These are phyloP conservation scores for Brenthis hecate DNA, from an alignment of 2,888 invertebrate genomes.

Conservation along the genomic window DNA sequence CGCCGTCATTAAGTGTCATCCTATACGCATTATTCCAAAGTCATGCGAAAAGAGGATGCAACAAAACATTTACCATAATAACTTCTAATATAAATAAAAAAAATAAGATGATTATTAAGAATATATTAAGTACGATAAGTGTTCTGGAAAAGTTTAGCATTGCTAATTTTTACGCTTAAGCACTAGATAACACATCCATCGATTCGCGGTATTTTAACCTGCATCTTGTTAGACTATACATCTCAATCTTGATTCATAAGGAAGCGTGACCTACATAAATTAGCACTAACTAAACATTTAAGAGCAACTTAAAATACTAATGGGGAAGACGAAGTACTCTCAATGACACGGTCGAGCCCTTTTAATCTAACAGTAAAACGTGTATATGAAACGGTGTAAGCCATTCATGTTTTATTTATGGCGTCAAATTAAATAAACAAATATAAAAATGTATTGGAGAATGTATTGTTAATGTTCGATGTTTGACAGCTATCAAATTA, in stretches of 20 bases:
- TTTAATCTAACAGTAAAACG: constrained; percentile 7
- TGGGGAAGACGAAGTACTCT: constrained; percentile 2
- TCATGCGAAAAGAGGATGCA: too few species aligned
- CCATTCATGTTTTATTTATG: constrained; percentile 17
- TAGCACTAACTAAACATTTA: constrained; percentile 34
- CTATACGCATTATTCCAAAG: too few species aligned
- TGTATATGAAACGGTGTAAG: constrained; percentile 3
- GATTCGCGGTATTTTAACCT: constrained; percentile 14
- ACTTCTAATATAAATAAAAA: too few species aligned
- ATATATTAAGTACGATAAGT: too few species aligned
- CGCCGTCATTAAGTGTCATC: too few species aligned
- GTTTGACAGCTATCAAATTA: constrained; percentile 70
- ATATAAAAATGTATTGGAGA: constrained; percentile 24
- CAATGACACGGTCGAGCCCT: constrained; percentile 1
- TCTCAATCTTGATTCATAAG: constrained; percentile 35
- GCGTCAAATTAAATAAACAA: constrained; percentile 12
- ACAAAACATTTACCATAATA: too few species aligned
- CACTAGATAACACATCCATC: constrained; percentile 17
- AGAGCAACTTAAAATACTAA: constrained; percentile 20
- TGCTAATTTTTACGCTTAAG: too few species aligned
- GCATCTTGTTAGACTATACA: constrained; percentile 26
- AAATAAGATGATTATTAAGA: too few species aligned
- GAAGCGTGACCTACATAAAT: constrained; percentile 37
- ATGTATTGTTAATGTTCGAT: constrained; percentile 39
- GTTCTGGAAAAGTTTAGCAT: too few species aligned